Conservation (phyloP, 2,797 vertebrate genomes). For the Galaxias olidus region DNA sequence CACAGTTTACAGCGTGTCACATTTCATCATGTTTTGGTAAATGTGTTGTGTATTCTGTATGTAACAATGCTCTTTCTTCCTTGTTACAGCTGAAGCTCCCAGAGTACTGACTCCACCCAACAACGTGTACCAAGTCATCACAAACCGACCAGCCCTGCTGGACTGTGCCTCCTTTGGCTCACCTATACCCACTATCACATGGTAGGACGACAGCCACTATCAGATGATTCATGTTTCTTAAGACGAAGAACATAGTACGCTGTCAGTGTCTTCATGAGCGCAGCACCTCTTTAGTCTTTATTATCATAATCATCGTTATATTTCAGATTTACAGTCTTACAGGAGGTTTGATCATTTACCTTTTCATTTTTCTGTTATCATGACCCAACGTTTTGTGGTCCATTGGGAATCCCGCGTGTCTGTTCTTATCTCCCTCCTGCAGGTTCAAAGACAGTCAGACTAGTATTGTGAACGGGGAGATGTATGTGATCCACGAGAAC, state of each 20-base stretch:
- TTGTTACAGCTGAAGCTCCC: constrained; percentile 84
- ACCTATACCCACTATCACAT: constrained; percentile 89
- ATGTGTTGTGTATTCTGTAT: background rate
- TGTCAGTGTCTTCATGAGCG: too few relatives aligned
- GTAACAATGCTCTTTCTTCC: constrained; percentile 8
- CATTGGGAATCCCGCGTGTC: too few relatives aligned
- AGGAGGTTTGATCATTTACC: too few relatives aligned
- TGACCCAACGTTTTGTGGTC: too few relatives aligned
- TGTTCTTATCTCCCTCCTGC: background rate
- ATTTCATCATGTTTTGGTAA: background rate
- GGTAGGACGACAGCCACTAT: constrained; percentile 71
- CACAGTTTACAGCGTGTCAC: too few relatives aligned
- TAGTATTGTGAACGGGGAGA: constrained; percentile 79
- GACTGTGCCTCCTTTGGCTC: constrained; percentile 93
- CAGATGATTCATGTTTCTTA: too few relatives aligned
- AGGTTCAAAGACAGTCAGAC: constrained; percentile 92
- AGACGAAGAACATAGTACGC: too few relatives aligned
- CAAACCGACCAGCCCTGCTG: constrained; percentile 82
- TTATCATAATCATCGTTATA: too few relatives aligned
- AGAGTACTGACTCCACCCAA: constrained; percentile 87
- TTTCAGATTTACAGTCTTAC: too few relatives aligned
- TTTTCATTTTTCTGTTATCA: too few relatives aligned
- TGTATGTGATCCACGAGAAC: constrained; percentile 87
- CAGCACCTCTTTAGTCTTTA: too few relatives aligned
- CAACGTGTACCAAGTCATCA: constrained; percentile 87